Evolutionary conservation across 2,113 vertebrate species (phyloP), one percentile per base, ranked within the genome.

Genomic region (Baryphthengus martii): DNA sequence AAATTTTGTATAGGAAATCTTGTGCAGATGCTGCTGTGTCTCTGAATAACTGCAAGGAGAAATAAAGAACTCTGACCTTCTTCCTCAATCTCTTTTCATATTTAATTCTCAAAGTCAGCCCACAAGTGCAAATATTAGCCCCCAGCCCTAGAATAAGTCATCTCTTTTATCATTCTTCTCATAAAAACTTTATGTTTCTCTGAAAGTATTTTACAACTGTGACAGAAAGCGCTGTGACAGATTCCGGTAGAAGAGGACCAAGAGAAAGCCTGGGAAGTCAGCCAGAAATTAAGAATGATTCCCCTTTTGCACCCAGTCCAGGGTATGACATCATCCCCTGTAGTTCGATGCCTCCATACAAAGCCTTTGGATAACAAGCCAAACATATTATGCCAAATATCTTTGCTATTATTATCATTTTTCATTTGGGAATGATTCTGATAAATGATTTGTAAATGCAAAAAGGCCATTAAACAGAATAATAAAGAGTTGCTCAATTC

Each of bases 121-220:
- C 74, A 65, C 90, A 91, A 95, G 91, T 92, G 81, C 96, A 96
- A 98, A 96, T 98, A 97, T 98, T 97, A 98, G 97, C 95, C 96
- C 96, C 81, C 53, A 94, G 85, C 73, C 94, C 85, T 70, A 92
- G 91, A 94, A 93, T 75, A 97, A 97, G 93, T 97, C 24, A 97
- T 97, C 78, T 82, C 62, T 97, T 98, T 98, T 98, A 96, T 97
- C 97, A 97, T 97, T 97, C 94, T 96, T 97, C 97, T 98, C 97
- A 98, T 98, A 98, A 98, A 98, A 98, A 96, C 97, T 98, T 98
- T 98, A 98, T 98, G 97, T 97, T 98, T 98, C 98, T 98, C 98
- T 6, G 82, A 97, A 98, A 98, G 94, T 98, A 97, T 97, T 98
- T 98, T 98, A 98, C 96, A 98, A 63, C 96, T 81, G 93, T 98